Base-by-base conservation (phyloP, 35 echinoderm and acorn worm genomes). In the Apostichopus californicus region DNA sequence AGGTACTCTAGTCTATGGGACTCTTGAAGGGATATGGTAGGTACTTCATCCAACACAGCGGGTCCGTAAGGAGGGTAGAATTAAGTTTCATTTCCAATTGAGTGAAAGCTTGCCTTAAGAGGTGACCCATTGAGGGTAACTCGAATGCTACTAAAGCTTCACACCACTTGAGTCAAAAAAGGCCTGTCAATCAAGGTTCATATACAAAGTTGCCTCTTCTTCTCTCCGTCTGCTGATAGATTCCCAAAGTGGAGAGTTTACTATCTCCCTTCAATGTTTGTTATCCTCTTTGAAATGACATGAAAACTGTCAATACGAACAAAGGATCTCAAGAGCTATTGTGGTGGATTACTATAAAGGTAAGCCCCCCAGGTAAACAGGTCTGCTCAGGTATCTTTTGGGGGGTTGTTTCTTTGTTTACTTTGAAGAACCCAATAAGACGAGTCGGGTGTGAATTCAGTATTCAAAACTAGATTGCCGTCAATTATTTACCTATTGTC, bases 401-500 rank as follows among this genome's bases (percentile, higher is more conserved):
- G 34, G 80, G n/a, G 80, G 34, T 5, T 83, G 17, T 53, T 83
- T 83, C 80, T 83, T 20, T 83, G 55, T 83, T 83, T 83, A 83
- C 80, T 83, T 83, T 83, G 80, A 83, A 56, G 80, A 83, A 55
- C 55, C 80, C 52, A 34, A 81, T 10, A 81, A 5, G 64, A 68
- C 64, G 64, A n/a, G 14, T 55, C 10, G 80, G 80, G 80, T 83
- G 80, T 83, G 80, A 83, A 83, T 83, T 83, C 25, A 83, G 26
- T 55, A 83, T 83, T 83, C 26, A 83, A 56, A 18, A 53, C n/a
- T 56, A 55, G 80, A 83, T 83, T 83, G 55, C 24, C 26, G 26
- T 83, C 80, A 83, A 83, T 83, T 83, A 83, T 83, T 83, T 56
- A 55, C 80, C 55, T 53, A 83, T 83, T 83, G 80, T 83, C 34